Percentiles rank a stretch among this genome's conserved stretches.
Conservation (phyloP, 2,113 vertebrate genomes). For the Lonchura striata region DNA sequence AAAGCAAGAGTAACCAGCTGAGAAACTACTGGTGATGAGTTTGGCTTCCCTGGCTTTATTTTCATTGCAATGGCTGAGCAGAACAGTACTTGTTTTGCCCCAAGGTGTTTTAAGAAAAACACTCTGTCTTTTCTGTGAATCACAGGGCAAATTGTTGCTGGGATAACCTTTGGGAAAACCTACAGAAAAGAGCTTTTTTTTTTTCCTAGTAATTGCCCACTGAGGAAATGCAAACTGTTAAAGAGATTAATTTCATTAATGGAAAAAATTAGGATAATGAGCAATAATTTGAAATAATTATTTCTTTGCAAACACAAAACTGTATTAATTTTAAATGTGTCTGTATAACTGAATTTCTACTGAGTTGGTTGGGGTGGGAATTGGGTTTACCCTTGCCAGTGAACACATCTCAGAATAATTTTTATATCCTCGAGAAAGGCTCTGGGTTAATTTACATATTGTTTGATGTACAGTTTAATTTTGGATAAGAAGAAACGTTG, state of each 20-base stretch:
- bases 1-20: not conserved
- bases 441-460: constrained; percentile 78
- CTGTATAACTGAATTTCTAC: constrained; percentile 67
- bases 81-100: not conserved
- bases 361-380: constrained; percentile 66
- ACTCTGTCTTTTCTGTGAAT: not conserved
- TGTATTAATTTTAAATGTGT: constrained; percentile 75
- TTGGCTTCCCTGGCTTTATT: not conserved
- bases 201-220: constrained; percentile 52
- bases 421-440: constrained; percentile 74
- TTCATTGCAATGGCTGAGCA: not conserved
- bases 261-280: constrained; percentile 72
- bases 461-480: constrained; percentile 77
- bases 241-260: constrained; percentile 72
- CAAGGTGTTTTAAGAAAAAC: not conserved
- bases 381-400: constrained; percentile 62
- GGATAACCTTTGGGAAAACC: constrained; percentile 59
- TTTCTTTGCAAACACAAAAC: constrained; percentile 75
- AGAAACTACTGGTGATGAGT: not conserved
- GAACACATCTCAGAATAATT: constrained; percentile 76
- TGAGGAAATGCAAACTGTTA: constrained; percentile 67
- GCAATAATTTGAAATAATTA: constrained; percentile 79
- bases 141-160: constrained; percentile 24
- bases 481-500: constrained; percentile 56
- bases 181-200: constrained; percentile 48